These are phyloP conservation scores for Seira sanloemensis DNA, from an alignment of 2,888 invertebrate genomes.

Conservation along the genomic window DNA sequence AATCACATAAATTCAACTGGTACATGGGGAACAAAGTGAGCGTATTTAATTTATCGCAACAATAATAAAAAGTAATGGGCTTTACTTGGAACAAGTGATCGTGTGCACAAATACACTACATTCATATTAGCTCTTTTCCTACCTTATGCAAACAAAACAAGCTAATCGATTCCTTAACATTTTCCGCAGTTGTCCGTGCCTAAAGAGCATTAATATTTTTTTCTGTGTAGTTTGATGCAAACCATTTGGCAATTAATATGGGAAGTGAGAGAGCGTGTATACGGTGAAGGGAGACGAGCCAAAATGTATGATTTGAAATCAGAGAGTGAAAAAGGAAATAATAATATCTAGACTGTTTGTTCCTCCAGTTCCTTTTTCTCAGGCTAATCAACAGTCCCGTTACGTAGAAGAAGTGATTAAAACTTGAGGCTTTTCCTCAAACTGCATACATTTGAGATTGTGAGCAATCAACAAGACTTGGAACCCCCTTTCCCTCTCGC, in stretches of 20 bases:
- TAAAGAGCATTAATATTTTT: slow-evolving; percentile 4
- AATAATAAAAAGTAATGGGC: slow-evolving; percentile 16
- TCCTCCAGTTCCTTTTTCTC: neutral
- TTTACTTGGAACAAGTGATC: neutral
- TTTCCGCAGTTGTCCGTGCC: slow-evolving; percentile 16
- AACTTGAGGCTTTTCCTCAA: neutral
- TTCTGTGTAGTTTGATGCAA: neutral
- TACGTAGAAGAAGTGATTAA: neutral
- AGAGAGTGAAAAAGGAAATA: neutral
- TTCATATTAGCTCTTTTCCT: neutral
- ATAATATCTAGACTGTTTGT: neutral
- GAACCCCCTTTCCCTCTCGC: too few relatives aligned
- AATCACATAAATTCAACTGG: slow-evolving; percentile 13
- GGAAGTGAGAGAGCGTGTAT: neutral
- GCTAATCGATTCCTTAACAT: slow-evolving; percentile 9
- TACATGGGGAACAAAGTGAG: neutral
- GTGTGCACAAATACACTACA: neutral
- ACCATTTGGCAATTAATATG: slow-evolving; percentile 5
- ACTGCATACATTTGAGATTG: neutral
- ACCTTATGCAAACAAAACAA: slow-evolving; percentile 16
- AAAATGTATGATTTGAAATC: slow-evolving; percentile 7
- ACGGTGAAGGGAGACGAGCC: neutral
- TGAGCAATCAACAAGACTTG: neutral
- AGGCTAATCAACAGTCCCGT: neutral
- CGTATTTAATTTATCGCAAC: slow-evolving; percentile 14